Evolutionary conservation across 1,140 invertebrate species (phyloP), one percentile per base, ranked within the genome.

Genomic region (Piezodorus guildinii): DNA sequence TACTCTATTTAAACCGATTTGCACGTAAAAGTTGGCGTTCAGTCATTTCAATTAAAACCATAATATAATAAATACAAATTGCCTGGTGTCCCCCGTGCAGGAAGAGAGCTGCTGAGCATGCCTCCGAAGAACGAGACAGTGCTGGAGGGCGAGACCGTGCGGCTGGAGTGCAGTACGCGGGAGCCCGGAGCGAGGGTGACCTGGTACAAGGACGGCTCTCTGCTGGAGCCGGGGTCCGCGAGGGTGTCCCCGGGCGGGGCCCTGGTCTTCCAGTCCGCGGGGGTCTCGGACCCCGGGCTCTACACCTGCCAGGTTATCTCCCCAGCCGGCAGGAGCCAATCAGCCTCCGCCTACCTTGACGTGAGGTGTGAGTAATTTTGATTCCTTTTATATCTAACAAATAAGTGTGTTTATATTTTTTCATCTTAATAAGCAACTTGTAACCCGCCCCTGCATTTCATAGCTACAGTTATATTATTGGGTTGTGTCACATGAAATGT

Each of bases 81-180:
- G 3, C 27, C 8, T 30, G 27, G 3, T 39, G 12, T 39, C 12
- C 17, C 27, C 23, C 14, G n/a, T 56, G 66, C 77, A 94, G 90
- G 91, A 70, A 86, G 89, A 65, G 90, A 90, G 63, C 79, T 93
- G 46, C 84, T 95, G 67, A 83, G 85, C 51, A 81, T 83, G 52
- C 89, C 91, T 27, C 94, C 94, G 6, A 82, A 88, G 62, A 97
- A 97, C 76, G 82, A 85, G 71, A 96, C 94, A 3, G 84, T 85
- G 15, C 80, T 90, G 75, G 91, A 96, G 74, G 89, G 88, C 0
- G 85, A 91, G 65, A 80, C 85, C 56, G 90, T 86, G 0, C 80
- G 84, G 70, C 88, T 97, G 64, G 83, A 85, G 34, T 97, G 95
- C 74, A 80, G 85, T 17, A 81, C 85, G 17, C 88, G 87, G 71